Percentiles rank a stretch among this genome's conserved stretches.
Evolutionary conservation across 2,797 vertebrate genomes (phyloP).

Genomic region (Notamacropus eugenii): DNA sequence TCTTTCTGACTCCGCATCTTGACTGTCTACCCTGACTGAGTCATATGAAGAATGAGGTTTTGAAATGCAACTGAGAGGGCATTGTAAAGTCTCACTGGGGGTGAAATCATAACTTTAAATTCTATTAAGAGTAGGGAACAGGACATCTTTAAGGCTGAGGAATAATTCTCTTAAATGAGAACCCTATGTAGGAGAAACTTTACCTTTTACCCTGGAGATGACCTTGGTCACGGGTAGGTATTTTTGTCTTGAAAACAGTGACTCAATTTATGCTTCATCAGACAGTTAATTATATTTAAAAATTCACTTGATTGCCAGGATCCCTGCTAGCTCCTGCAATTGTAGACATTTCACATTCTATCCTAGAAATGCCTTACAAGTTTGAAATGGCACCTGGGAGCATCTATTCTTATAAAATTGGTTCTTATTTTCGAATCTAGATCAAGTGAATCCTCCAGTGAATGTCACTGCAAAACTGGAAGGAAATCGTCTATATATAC

Average conservation of each 20-base stretch:
- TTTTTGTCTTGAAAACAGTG: not conserved
- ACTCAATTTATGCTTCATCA: not conserved
- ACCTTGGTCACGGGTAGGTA: not conserved
- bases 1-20: not conserved
- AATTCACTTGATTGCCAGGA: not conserved
- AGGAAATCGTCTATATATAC: constrained; percentile 70
- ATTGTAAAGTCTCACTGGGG: not conserved
- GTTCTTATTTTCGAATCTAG: constrained; percentile 67
- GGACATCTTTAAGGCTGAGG: not conserved
- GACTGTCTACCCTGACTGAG: not conserved
- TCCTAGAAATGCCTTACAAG: constrained; percentile 4
- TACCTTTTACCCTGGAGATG: not conserved
- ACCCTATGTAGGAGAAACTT: not conserved
- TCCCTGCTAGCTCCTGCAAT: not conserved
- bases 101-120: not conserved
- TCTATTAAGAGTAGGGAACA: constrained; percentile 36
- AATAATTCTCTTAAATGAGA: not conserved
- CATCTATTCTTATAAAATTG: not conserved
- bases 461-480: constrained; percentile 76
- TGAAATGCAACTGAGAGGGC: not conserved
- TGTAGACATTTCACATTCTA: not conserved
- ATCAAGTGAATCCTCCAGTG: constrained; percentile 81
- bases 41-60: not conserved
- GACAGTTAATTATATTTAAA: not conserved
- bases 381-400: not conserved